Evolutionary conservation across 2,888 invertebrate genomes (phyloP), one percentile per base, ranked within the genome.

Genomic region (Ormyrus labotus): DNA sequence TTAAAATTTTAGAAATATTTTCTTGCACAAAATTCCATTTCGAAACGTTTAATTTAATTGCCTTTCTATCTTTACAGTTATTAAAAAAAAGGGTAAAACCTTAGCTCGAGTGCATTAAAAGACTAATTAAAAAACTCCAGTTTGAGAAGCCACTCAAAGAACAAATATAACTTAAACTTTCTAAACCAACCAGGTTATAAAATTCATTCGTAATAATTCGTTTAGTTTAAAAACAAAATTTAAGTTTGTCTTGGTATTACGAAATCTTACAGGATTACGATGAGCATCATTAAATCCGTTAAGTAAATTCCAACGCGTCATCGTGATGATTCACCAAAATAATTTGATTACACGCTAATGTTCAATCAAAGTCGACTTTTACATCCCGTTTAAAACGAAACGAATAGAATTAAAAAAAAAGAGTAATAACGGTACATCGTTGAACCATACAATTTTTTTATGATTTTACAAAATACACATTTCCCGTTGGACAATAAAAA

Each of bases 271-370:
- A 60, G 60, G n/a, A 53, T 50, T 19, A 47, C 10, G 10, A 50
- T 51, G 71, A 45, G 45, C 11, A 61, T 53, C 51, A 51, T n/a
- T 51, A 9, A 72, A 63, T 34, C 53, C 53, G 60, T 72, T 61
- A 51, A 11, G 53, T 53, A 13, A 72, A 72, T 72, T 72, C 61
- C 71, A 72, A 7, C 48, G 61, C 19, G 61, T 72, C 71, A 72
- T 53, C 71, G 11, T 51, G 71, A 72, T 72, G 53, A 61, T 13
- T 61, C 61, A 61, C 6, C 19, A 72, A 61, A 72, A 34, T 72
- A 61, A 72, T 61, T 72, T 34, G 61, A 63, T 72, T 72, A 72
- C 61, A 34, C 45, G 50, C 48, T 45, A 48, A 45, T 6, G 5
- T 51, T 53, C 10, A 9, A 51, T 19, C 53, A 67, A 45, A 63